phyloP scores from a whole-genome alignment of 2,113 vertebrate genomes.

The Conger conger region DNA sequence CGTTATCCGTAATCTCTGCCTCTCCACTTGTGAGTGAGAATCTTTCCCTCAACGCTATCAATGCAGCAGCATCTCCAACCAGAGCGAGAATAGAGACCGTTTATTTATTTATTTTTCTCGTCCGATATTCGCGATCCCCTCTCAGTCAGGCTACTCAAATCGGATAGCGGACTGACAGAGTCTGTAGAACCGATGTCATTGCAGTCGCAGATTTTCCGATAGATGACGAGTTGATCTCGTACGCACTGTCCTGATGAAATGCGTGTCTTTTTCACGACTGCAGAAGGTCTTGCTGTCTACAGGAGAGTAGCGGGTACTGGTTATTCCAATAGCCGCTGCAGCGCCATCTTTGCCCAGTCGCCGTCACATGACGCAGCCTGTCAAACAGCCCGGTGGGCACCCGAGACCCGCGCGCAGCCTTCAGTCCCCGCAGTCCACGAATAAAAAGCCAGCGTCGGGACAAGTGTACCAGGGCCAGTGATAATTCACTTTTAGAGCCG shows the following conservation, averaged over 20 bases:
- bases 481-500: not conserved
- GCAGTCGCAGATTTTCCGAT: conserved; percentile 8
- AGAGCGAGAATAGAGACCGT: conserved; percentile 16
- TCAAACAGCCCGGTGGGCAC: conserved; percentile 14
- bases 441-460: not conserved
- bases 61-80: conserved; percentile 31
- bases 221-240: conserved; percentile 3
- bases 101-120: conserved; percentile 30
- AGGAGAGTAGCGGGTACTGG: conserved; percentile 22
- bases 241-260: not conserved
- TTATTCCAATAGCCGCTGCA: conserved; percentile 35
- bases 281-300: conserved; percentile 24
- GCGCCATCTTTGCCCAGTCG: conserved; percentile 45
- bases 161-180: not conserved
- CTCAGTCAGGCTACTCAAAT: conserved; percentile 9
- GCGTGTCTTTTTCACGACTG: not conserved
- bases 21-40: conserved; percentile 26
- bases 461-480: not conserved
- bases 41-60: conserved; percentile 18
- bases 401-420: not conserved
- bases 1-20: conserved; percentile 26
- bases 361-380: conserved; percentile 47
- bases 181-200: not conserved
- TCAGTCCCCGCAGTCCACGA: conserved; percentile 8
- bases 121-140: not conserved